Conservation (phyloP, 1,140 invertebrate genomes). For the Ctenoplectra terminalis region DNA sequence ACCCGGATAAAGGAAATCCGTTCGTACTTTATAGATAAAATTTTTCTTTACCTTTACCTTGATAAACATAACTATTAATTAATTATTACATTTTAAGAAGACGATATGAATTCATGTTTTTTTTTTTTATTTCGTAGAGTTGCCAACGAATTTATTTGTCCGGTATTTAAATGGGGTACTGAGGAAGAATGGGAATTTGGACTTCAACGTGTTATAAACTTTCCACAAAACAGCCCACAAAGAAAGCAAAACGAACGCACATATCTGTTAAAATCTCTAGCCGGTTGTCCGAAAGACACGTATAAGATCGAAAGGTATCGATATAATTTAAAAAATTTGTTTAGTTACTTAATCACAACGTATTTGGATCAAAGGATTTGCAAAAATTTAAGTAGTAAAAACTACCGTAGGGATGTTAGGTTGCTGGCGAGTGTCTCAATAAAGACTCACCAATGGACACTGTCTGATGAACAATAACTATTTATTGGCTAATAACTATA, state of each 20-base stretch:
- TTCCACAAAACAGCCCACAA: constrained; percentile 83
- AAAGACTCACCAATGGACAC: too few species aligned
- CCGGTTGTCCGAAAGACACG: constrained; percentile 88
- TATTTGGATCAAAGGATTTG: too few species aligned
- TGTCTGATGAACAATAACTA: too few species aligned
- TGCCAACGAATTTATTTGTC: constrained; percentile 88
- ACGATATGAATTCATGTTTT: neutral
- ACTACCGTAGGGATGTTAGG: too few species aligned
- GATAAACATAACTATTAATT: too few species aligned
- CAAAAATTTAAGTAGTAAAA: too few species aligned
- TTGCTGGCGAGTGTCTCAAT: too few species aligned
- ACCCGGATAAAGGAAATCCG: constrained; percentile 89
- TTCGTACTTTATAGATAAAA: constrained; percentile 79
- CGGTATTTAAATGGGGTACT: constrained; percentile 90
- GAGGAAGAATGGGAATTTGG: constrained; percentile 91
- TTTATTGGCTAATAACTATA: too few species aligned
- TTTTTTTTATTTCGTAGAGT: constrained; percentile 84
- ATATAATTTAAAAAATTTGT: neutral
- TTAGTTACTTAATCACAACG: too few species aligned
- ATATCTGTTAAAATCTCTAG: constrained; percentile 89
- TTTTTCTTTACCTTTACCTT: too few species aligned
- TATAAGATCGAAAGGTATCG: constrained; percentile 85
- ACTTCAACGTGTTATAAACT: constrained; percentile 88
- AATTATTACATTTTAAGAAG: neutral
- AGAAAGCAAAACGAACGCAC: constrained; percentile 88